Evolutionary conservation across 2,888 invertebrate species (phyloP).

Genomic region (Trachelus troglodyta): DNA sequence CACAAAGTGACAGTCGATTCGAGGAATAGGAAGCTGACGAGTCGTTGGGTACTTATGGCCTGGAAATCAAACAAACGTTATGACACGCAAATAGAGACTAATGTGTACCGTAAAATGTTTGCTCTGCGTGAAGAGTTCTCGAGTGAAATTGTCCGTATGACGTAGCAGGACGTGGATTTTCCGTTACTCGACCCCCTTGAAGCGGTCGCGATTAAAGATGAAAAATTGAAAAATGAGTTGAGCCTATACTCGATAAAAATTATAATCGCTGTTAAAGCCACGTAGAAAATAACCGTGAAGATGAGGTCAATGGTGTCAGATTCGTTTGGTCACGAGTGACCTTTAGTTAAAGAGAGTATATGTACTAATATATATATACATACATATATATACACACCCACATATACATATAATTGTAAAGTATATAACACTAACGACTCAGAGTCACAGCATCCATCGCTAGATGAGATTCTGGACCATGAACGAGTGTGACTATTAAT

Average conservation of each 20-base stretch:
- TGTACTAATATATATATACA: neutral
- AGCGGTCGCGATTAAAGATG: neutral
- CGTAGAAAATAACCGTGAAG: neutral
- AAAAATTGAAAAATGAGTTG: neutral
- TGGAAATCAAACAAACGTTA: neutral
- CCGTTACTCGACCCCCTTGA: neutral
- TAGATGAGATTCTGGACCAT: slow-evolving; percentile 18
- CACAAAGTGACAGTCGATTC: neutral
- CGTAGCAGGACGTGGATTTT: neutral
- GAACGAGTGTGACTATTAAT: slow-evolving; percentile 49
- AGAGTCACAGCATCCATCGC: neutral
- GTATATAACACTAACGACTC: neutral
- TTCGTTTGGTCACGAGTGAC: neutral
- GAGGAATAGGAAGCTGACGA: neutral
- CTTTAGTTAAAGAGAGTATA: neutral
- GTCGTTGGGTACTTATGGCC: neutral
- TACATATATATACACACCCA: neutral
- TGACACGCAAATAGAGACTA: slow-evolving; percentile 33
- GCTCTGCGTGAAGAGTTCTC: slow-evolving; percentile 24
- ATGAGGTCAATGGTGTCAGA: neutral
- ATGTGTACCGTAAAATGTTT: slow-evolving; percentile 44
- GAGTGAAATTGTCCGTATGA: slow-evolving; percentile 10
- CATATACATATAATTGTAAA: neutral
- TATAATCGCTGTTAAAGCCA: neutral
- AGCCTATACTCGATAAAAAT: neutral